Conservation (phyloP, 2,888 invertebrate genomes). For the Tanytarsus gracilentus region DNA sequence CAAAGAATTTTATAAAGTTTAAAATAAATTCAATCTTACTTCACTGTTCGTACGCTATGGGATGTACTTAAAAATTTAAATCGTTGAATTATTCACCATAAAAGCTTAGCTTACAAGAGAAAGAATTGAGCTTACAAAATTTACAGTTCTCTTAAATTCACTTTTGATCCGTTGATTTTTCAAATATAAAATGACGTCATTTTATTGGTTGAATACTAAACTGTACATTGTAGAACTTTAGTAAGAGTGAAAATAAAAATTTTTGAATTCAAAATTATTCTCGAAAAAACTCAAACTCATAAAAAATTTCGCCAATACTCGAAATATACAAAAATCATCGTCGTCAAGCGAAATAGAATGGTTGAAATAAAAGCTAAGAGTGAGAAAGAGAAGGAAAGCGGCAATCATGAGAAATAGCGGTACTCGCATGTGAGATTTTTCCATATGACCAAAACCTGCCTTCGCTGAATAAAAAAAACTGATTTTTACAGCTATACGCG, state of each 20-base stretch:
- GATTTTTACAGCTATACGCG: constrained; percentile 23
- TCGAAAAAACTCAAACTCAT: background rate
- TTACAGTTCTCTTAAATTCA: background rate
- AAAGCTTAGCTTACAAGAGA: background rate
- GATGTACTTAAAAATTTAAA: background rate
- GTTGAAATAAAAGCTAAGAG: background rate
- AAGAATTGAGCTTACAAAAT: background rate
- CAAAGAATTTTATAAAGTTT: too few relatives aligned
- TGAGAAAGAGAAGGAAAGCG: background rate
- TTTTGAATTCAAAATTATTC: too few relatives aligned
- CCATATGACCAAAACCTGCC: constrained; percentile 25
- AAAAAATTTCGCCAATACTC: background rate
- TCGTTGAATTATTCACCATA: background rate
- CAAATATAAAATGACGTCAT: too few relatives aligned
- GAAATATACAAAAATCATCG: background rate
- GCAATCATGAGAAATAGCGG: constrained; percentile 21
- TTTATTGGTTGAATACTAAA: too few relatives aligned
- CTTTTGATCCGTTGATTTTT: background rate
- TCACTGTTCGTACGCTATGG: too few relatives aligned
- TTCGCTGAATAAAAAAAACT: background rate
- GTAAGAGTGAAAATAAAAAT: too few relatives aligned
- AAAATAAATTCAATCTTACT: too few relatives aligned
- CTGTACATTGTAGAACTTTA: too few relatives aligned
- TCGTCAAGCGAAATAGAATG: constrained; percentile 1
- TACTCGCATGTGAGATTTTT: constrained; percentile 21